Conservation (phyloP, 2,888 invertebrate species). For the Drosophila paranaensis region DNA sequence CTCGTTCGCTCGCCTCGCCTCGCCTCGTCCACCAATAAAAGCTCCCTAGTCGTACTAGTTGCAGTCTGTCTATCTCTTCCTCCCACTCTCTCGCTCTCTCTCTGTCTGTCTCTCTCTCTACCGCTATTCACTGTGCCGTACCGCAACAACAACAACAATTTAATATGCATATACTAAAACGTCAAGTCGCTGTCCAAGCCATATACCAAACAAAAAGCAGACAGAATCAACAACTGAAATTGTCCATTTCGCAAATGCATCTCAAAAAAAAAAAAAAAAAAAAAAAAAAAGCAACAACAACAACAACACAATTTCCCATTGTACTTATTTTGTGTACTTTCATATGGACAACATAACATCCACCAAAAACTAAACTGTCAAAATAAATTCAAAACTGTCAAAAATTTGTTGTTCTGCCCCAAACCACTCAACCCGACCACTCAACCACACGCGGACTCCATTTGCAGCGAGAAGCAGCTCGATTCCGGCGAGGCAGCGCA, state of each 20-base stretch:
- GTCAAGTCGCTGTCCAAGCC: slow-evolving; percentile 61
- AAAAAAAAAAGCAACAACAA: slow-evolving; percentile 15
- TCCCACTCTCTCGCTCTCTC: slow-evolving; percentile 19
- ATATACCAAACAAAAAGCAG: slow-evolving; percentile 14
- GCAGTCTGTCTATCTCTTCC: slow-evolving; percentile 31
- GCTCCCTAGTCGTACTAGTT: slow-evolving; percentile 27
- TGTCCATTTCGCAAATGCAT: slow-evolving; percentile 76
- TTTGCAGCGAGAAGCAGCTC: slow-evolving; percentile 64
- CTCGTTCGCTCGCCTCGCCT: slow-evolving; percentile 58
- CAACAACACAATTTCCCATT: slow-evolving; percentile 20
- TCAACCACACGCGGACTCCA: slow-evolving; percentile 6
- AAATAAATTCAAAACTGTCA: slow-evolving; percentile 53
- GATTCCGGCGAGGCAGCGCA: slow-evolving; percentile 57
- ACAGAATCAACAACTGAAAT: slow-evolving; percentile 25
- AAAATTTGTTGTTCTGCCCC: slow-evolving; percentile 40
- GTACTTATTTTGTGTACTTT: slow-evolving; percentile 66
- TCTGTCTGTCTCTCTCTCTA: slow-evolving; percentile 26
- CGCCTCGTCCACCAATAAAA: slow-evolving; percentile 42
- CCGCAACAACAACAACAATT: slow-evolving; percentile 48
- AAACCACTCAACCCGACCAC: background rate
- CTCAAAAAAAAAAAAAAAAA: slow-evolving; percentile 39
- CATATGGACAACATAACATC: slow-evolving; percentile 62
- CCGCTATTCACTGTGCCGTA: slow-evolving; percentile 50
- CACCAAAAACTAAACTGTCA: slow-evolving; percentile 38
- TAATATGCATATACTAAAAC: slow-evolving; percentile 67